Evolutionary conservation across 2,888 invertebrate genomes (phyloP).

Genomic region (Rotaria sp.): DNA sequence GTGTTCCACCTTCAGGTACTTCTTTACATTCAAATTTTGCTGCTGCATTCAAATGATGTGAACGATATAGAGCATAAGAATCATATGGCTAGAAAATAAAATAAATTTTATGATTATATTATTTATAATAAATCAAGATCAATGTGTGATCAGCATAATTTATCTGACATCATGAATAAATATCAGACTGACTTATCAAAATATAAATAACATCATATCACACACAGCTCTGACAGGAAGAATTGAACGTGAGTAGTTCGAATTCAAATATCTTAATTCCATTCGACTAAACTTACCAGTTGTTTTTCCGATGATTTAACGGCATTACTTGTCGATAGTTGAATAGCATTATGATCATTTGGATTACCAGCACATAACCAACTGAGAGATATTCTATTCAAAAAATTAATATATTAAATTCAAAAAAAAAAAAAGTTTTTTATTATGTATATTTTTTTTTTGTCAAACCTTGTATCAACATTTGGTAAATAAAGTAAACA

Average conservation of each 20-base stretch:
- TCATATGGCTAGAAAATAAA: slow-evolving; percentile 66
- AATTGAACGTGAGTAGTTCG: slow-evolving; percentile 37
- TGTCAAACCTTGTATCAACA: slow-evolving; percentile 38
- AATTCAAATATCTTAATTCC: slow-evolving; percentile 22
- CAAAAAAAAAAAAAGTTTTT: no score
- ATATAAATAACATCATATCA: slow-evolving; percentile 20
- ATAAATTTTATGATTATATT: neutral
- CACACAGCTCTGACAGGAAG: neutral
- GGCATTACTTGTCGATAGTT: slow-evolving; percentile 88
- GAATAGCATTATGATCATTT: slow-evolving; percentile 87
- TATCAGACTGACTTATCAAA: slow-evolving; percentile 32
- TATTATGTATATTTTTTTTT: no score
- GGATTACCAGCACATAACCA: slow-evolving; percentile 88
- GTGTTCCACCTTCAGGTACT: slow-evolving; percentile 56
- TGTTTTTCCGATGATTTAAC: slow-evolving; percentile 88
- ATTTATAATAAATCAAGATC: neutral
- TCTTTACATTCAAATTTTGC: slow-evolving; percentile 71
- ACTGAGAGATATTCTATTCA: slow-evolving; percentile 65
- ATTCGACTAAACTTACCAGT: slow-evolving; percentile 41
- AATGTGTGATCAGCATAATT: slow-evolving; percentile 12
- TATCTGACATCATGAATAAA: neutral
- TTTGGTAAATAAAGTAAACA: slow-evolving; percentile 82
- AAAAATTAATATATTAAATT: neutral
- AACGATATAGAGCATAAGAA: slow-evolving; percentile 86
- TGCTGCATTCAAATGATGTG: slow-evolving; percentile 72